Percentiles rank a stretch among this genome's conserved stretches.
Conservation (phyloP, 2,797 vertebrate species). For the Pseudocheirus occidentalis region DNA sequence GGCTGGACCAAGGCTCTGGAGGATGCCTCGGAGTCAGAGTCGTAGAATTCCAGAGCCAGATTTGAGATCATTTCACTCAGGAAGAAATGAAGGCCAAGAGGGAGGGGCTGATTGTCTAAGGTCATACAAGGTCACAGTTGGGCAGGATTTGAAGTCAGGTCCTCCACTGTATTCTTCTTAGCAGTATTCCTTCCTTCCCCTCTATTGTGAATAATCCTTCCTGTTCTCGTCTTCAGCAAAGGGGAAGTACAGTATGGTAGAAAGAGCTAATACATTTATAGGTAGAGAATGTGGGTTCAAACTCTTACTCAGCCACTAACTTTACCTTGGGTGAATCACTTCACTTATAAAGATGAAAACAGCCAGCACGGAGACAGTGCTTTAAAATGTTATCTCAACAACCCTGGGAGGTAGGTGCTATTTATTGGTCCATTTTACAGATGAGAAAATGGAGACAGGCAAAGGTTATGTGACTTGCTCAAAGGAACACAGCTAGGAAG, state of each 20-base stretch:
- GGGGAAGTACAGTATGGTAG: background rate
- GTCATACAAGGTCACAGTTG: background rate
- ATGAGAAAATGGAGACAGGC: background rate
- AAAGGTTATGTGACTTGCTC: background rate
- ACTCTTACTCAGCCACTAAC: background rate
- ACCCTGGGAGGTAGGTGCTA: background rate
- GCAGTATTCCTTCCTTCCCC: background rate
- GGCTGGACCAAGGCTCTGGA: background rate
- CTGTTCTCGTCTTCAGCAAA: background rate
- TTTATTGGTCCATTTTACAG: background rate
- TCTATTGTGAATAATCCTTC: background rate
- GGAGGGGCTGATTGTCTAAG: background rate
- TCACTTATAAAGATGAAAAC: background rate
- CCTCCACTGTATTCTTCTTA: background rate
- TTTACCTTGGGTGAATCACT: background rate
- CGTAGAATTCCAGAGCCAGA: background rate
- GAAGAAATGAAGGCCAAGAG: background rate
- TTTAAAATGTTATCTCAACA: background rate
- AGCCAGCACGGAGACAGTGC: background rate
- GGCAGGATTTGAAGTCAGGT: background rate
- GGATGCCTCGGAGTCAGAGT: background rate
- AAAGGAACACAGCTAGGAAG: background rate
- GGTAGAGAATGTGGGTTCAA: background rate
- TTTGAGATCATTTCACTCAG: background rate
- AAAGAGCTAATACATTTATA: too few species aligned